Percentiles rank a stretch among this genome's conserved stretches.
Conservation (phyloP, 2,113 vertebrate species). For the Orientallactaga bullata region DNA sequence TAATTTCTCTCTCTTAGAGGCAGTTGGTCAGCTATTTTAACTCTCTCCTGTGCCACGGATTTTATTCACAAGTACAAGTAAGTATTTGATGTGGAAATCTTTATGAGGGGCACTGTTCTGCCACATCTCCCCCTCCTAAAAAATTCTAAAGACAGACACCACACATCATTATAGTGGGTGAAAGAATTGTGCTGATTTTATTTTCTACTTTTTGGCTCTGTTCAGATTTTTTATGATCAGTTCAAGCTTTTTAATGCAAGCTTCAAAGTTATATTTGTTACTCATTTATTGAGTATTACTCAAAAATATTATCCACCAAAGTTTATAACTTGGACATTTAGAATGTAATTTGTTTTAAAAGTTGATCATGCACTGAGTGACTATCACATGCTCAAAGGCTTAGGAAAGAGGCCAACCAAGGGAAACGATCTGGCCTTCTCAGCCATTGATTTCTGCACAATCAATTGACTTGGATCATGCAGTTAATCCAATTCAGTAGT, state of each 20-base stretch:
- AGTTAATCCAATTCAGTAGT: slow-evolving; percentile 78
- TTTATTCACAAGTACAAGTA: neutral
- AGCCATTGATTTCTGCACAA: slow-evolving; percentile 64
- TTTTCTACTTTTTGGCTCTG: slow-evolving; percentile 11
- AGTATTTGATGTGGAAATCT: neutral
- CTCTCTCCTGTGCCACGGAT: neutral
- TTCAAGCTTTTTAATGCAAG: slow-evolving; percentile 22
- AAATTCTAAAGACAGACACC: neutral
- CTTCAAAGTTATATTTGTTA: slow-evolving; percentile 53
- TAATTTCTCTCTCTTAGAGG: neutral
- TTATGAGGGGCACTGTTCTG: neutral
- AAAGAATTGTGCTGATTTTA: neutral
- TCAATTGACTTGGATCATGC: slow-evolving; percentile 72
- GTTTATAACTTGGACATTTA: slow-evolving; percentile 55
- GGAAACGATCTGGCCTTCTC: slow-evolving; percentile 64
- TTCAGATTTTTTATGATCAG: slow-evolving; percentile 13
- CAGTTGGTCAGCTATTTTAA: neutral
- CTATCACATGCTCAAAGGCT: slow-evolving; percentile 52
- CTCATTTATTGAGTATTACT: slow-evolving; percentile 24
- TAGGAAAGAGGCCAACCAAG: slow-evolving; percentile 60
- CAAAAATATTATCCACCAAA: neutral
- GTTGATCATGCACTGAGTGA: slow-evolving; percentile 52
- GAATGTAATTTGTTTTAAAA: slow-evolving; percentile 76
- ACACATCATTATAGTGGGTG: neutral
- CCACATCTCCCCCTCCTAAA: accelerated